Evolutionary conservation across 2,888 invertebrate species (phyloP).

Genomic region (Thereva nobilitata): DNA sequence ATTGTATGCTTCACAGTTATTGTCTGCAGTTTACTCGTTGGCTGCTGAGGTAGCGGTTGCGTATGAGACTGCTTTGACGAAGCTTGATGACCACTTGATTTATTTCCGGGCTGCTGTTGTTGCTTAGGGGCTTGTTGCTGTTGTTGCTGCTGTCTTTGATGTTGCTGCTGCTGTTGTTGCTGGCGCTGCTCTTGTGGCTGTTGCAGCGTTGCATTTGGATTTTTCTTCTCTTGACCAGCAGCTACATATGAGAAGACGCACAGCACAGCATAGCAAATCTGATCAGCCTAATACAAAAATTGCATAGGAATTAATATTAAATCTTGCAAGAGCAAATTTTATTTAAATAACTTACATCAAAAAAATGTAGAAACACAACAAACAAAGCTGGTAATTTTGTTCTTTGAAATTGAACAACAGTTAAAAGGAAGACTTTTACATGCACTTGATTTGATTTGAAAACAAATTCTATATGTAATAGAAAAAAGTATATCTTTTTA

Average conservation of each 20-base stretch:
- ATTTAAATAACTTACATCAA: constrained; percentile 26
- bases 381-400: constrained; percentile 45
- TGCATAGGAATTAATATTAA: constrained; percentile 5
- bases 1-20: constrained; percentile 54
- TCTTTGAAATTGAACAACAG: constrained; percentile 40
- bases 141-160: constrained; percentile 38
- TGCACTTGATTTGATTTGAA: constrained; percentile 14
- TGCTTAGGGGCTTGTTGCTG: constrained; percentile 20
- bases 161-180: constrained; percentile 44
- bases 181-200: constrained; percentile 51
- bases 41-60: constrained; percentile 47
- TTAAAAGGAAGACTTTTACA: constrained; percentile 16
- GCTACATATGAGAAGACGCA: constrained; percentile 99
- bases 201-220: constrained; percentile 50
- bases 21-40: constrained; percentile 47
- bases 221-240: constrained; percentile 81
- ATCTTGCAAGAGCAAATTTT: neutral
- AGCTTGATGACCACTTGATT: constrained; percentile 5
- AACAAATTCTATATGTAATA: constrained; percentile 10
- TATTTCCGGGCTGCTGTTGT: constrained; percentile 19
- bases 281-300: constrained; percentile 77
- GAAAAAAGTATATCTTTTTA: constrained; percentile 4
- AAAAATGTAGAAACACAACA: constrained; percentile 44
- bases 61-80: constrained; percentile 6
- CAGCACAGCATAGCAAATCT: constrained; percentile 98